phyloP scores from a whole-genome alignment of 1,140 invertebrate genomes.

The Cataglyphis hispanica region DNA sequence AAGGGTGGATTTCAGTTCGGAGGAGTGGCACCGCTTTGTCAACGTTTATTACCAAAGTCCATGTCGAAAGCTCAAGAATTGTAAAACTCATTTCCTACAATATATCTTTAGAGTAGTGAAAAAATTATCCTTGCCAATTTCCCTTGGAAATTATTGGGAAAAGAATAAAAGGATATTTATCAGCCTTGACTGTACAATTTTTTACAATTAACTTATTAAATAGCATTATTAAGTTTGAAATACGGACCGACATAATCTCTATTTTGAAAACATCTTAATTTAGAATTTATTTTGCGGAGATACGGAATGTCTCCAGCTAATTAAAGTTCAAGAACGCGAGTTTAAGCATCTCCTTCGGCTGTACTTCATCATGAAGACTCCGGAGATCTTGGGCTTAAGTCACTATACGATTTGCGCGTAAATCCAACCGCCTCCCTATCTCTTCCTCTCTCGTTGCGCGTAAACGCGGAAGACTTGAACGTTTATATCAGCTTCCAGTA shows the following conservation, averaged over 20 bases:
- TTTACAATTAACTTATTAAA: neutral
- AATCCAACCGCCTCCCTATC: slow-evolving; percentile 23
- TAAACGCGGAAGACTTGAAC: slow-evolving; percentile 77
- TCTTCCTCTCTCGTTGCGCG: slow-evolving; percentile 35
- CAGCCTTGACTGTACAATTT: no score
- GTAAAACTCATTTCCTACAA: neutral
- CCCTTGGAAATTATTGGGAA: neutral
- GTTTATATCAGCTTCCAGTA: slow-evolving; percentile 78
- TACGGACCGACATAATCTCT: neutral
- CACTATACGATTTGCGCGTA: slow-evolving; percentile 46
- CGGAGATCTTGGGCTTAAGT: slow-evolving; percentile 39
- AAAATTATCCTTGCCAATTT: neutral
- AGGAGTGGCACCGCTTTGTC: slow-evolving; percentile 32
- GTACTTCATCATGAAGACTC: slow-evolving; percentile 27
- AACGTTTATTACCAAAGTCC: slow-evolving; percentile 10
- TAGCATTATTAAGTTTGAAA: neutral
- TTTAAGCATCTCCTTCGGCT: slow-evolving; percentile 22
- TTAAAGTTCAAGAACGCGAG: slow-evolving; percentile 43
- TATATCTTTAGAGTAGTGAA: neutral
- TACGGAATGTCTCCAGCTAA: neutral
- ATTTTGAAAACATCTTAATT: neutral
- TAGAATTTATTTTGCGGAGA: slow-evolving; percentile 27
- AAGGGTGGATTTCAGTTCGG: slow-evolving; percentile 43
- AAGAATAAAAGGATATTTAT: neutral
- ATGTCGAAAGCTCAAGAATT: slow-evolving; percentile 1